Evolutionary conservation across 2,888 invertebrate genomes (phyloP), one percentile per base, ranked within the genome.

Genomic region (Pterobdella sp.): DNA sequence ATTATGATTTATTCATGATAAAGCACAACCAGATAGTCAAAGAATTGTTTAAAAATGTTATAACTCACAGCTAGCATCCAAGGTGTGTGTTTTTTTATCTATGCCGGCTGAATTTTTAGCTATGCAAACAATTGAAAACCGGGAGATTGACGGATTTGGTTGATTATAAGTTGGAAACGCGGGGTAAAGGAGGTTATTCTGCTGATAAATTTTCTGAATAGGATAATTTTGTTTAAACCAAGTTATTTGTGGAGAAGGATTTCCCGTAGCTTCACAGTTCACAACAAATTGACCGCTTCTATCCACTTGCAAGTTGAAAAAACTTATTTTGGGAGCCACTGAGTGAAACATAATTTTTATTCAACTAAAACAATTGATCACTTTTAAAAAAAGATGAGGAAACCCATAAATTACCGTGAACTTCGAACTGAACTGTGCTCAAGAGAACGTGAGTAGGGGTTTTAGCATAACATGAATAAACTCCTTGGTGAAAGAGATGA

Each of bases 331-430:
- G 4, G 60, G 60, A 26, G 60, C n/a, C 60, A 3, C 60, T 56
- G 49, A 56, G 26, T 26, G 26, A 26, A 18, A 56, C 26, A 26
- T 26, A 56, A 56, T 4, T 22, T 4, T 56, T 26, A 14, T 4
- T 18, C 4, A 56, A 4, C 60, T 56, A 14, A 18, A 42, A 18
- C 18, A 42, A 42, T 42, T 56, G 18, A 18, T 56, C 3, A n/a
- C 3, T 22, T 18, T 56, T 4, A 56, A 14, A 26, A 26, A 22
- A 18, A 56, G 18, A 56, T 4, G 60, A 26, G 4, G 26, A 56
- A 56, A 42, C 18, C 3, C 4, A 26, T 4, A 4, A 69, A 78
- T 69, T 73, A 83, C 83, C 81, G 73, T 80, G 78, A 1, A 83
- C 81, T 37, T 77, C 78, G 0, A 83, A 77, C 10, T 68, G 36